Evolutionary conservation across 2,888 invertebrate genomes (phyloP).

Genomic region (Lagria hirta): DNA sequence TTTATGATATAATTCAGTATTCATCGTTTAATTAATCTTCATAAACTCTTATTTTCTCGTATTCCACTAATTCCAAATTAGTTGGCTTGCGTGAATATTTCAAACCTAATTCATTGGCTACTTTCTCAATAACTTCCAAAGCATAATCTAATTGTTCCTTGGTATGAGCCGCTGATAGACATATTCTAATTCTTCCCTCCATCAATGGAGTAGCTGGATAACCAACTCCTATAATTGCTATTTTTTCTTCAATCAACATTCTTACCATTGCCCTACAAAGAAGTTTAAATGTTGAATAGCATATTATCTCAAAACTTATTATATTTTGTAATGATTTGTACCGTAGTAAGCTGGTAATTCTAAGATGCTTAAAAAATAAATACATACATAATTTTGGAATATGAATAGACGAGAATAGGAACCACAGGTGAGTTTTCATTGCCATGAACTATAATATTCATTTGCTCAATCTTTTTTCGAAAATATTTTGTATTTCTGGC

Average conservation of each 20-base stretch:
- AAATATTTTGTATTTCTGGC: conserved; percentile 83
- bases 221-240: conserved; percentile 95
- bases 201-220: conserved; percentile 96
- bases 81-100: conserved; percentile 72
- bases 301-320: not conserved
- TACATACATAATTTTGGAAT: conserved; percentile 88
- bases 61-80: conserved; percentile 62
- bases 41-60: conserved; percentile 50
- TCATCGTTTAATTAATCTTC: conserved; percentile 12
- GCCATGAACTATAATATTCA: conserved; percentile 91
- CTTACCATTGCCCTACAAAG: conserved; percentile 78
- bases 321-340: too few species aligned
- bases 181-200: conserved; percentile 90
- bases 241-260: conserved; percentile 74
- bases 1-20: conserved; percentile 2
- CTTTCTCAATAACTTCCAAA: conserved; percentile 69
- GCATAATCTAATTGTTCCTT: conserved; percentile 91
- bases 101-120: conserved; percentile 73
- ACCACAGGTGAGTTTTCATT: conserved; percentile 95
- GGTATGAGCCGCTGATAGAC: conserved; percentile 93
- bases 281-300: too few species aligned
- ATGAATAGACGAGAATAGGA: conserved; percentile 91
- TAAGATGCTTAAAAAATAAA: too few species aligned
- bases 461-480: conserved; percentile 73
- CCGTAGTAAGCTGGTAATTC: too few species aligned